Percentiles rank a stretch among this genome's conserved stretches.
phyloP scores from a whole-genome alignment of 2,797 vertebrate species.

The Kryptopterus vitreolus region DNA sequence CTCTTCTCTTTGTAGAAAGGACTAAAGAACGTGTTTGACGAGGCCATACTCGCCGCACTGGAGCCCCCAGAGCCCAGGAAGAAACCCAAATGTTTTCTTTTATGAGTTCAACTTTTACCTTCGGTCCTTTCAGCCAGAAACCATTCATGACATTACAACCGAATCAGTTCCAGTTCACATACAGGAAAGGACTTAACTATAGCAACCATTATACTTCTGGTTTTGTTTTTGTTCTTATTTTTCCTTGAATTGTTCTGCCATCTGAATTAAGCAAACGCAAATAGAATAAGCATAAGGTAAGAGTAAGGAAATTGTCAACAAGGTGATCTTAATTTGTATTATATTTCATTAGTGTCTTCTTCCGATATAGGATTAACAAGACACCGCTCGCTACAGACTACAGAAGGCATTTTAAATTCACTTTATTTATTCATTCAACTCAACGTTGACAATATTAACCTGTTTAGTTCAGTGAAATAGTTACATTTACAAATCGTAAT shows the following conservation, averaged over 20 bases:
- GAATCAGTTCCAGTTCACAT: conserved; percentile 15
- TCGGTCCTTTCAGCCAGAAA: conserved; percentile 22
- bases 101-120: conserved; percentile 75
- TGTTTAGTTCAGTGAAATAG: not conserved
- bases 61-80: conserved; percentile 96
- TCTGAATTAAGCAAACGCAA: not conserved
- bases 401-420: conserved; percentile 6
- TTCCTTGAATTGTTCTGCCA: conserved; percentile 6
- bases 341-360: conserved; percentile 2
- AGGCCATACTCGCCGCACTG: conserved; percentile 96
- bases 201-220: not conserved
- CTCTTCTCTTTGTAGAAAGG: conserved; percentile 95
- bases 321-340: conserved; percentile 6
- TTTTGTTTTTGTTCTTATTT: not conserved
- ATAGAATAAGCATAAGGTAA: not conserved
- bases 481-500: not conserved
- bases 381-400: not conserved
- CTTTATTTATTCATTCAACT: conserved; percentile 24
- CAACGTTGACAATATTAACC: conserved; percentile 23
- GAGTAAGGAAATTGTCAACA: not conserved
- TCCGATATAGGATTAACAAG: not conserved
- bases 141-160: not conserved
- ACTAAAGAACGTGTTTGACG: conserved; percentile 99
- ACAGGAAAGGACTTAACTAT: conserved; percentile 26
- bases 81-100: conserved; percentile 94